Evolutionary conservation across 1,140 invertebrate species (phyloP).

Genomic region (Lethrus apterus): DNA sequence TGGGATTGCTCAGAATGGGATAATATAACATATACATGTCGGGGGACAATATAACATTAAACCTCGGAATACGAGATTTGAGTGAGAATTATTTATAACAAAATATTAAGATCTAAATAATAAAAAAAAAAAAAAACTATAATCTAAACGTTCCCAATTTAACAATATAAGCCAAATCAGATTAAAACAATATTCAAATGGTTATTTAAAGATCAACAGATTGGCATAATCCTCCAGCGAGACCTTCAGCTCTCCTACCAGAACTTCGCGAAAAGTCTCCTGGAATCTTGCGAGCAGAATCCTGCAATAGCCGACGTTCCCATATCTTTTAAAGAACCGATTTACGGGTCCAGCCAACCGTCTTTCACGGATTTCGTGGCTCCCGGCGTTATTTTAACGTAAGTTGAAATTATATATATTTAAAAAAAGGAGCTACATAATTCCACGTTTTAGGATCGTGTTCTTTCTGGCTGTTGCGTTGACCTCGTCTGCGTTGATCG

Average conservation of each 20-base stretch:
- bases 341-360: constrained; percentile 76
- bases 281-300: constrained; percentile 62
- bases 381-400: constrained; percentile 87
- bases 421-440: background rate
- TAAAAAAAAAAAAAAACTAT: no score
- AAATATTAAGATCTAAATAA: no score
- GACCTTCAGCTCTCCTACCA: constrained; percentile 68
- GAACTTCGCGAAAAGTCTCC: constrained; percentile 59
- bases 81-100: no score
- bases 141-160: no score
- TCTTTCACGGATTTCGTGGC: constrained; percentile 93
- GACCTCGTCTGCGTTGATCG: constrained; percentile 83
- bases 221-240: constrained; percentile 70
- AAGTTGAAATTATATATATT: constrained; percentile 36
- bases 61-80: no score
- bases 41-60: no score
- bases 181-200: constrained; percentile 17
- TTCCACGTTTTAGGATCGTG: constrained; percentile 63
- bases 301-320: constrained; percentile 64
- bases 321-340: constrained; percentile 69
- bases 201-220: constrained; percentile 77
- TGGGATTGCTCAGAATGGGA: no score
- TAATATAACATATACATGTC: no score
- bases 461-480: constrained; percentile 83
- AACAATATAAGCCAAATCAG: no score